Evolutionary conservation across 2,888 invertebrate species (phyloP), one percentile per base, ranked within the genome.

Genomic region (Idaea straminata): DNA sequence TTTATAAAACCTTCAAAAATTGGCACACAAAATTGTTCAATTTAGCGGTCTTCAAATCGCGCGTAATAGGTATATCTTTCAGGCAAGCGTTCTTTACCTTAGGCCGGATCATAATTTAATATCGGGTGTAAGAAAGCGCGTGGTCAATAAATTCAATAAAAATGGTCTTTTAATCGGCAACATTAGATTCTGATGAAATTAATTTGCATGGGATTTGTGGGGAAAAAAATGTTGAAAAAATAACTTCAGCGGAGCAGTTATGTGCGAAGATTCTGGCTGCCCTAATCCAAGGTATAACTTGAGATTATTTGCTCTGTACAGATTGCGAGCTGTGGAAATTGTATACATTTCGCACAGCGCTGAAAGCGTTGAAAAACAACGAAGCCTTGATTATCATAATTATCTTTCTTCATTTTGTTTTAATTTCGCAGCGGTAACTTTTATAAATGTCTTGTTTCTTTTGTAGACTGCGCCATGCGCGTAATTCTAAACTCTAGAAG

Each of bases 311-410:
- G 47, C 47, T 10, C 47, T 7, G 47, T 10, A 47, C 47, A 47
- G 47, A 47, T 13, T 47, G 47, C 47, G 7, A 47, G 13, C 47
- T 47, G 47, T 47, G 47, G 5, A 47, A 47, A 47, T 47, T 47
- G 47, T 47, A 47, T 5, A 47, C 47, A 47, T 47, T 47, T 47
- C 47, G 47, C 47, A 47, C 47, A 10, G 10, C 47, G 47, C 47
- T 13, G 13, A 47, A 47, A 47, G 47, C 47, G 47, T 47, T 47
- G 10, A 4, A 36, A 47, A 47, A 47, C 13, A 47, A 47, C 47
- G 47, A 47, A 47, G 47, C 47, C 47, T 47, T 47, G 47, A 47
- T 47, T 47, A 47, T 47, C 47, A 47, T 47, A 47, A 47, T 47
- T 47, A 47, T 47, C 47, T 47, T 47, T 47, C 10, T 47, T 47